Evolutionary conservation across 1,140 invertebrate genomes (phyloP).

Genomic region (Heliconius hermathena): DNA sequence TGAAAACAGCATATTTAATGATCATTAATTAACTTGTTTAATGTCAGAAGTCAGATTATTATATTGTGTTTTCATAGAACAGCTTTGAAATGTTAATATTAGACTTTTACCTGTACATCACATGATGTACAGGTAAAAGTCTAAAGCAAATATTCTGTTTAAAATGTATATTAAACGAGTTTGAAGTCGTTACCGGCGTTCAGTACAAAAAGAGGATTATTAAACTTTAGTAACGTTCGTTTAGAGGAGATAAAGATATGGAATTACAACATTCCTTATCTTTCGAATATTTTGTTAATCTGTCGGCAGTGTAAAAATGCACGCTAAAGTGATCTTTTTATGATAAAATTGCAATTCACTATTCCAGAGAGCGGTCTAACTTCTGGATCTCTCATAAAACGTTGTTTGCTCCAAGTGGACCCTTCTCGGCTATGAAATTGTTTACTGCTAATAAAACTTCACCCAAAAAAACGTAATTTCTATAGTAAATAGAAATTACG

Average conservation of each 20-base stretch:
- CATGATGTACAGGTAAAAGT: not conserved
- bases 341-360: conserved; percentile 1
- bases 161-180: not conserved
- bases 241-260: not conserved
- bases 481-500: not conserved
- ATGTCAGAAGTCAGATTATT: too few species aligned
- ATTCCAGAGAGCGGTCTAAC: not conserved
- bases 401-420: not conserved
- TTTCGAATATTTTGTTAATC: too few species aligned
- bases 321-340: not conserved
- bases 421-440: not conserved
- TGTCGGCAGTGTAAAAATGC: not conserved
- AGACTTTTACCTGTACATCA: too few species aligned
- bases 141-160: not conserved
- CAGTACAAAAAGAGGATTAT: not conserved
- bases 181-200: not conserved
- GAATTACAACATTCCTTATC: too few species aligned
- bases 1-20: too few species aligned
- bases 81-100: too few species aligned
- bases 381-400: not conserved
- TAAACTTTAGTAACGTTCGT: not conserved
- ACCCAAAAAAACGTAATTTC: too few species aligned
- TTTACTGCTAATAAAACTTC: not conserved
- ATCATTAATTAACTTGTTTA: too few species aligned
- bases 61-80: too few species aligned